phyloP scores from a whole-genome alignment of 2,888 invertebrate species.

The Cryptophagus acutangulus region DNA sequence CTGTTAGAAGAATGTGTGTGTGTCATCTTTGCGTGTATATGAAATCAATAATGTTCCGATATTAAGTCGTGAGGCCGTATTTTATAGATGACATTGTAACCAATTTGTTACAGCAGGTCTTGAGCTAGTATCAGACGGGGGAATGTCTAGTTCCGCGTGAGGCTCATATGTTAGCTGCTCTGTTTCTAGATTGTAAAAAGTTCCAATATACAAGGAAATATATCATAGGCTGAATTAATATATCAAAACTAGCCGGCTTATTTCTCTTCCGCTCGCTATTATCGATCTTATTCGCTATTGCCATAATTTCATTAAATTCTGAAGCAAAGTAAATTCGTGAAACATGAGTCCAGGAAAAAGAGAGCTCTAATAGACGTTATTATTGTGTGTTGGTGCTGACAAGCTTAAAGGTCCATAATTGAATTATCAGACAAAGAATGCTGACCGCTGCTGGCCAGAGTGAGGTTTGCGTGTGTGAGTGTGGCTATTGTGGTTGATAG shows the following conservation, averaged over 20 bases:
- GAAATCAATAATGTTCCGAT: too few species aligned
- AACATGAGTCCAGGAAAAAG: too few species aligned
- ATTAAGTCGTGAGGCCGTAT: constrained; percentile 34
- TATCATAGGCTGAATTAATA: constrained; percentile 18
- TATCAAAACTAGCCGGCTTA: too few species aligned
- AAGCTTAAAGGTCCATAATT: constrained; percentile 41
- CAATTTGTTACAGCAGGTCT: constrained; percentile 35
- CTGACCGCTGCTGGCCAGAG: constrained; percentile 42
- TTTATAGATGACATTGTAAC: constrained; percentile 35
- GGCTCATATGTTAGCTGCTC: constrained; percentile 34
- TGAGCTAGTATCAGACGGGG: constrained; percentile 17
- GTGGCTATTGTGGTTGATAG: constrained; percentile 2
- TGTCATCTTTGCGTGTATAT: too few species aligned
- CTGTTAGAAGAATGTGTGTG: too few species aligned
- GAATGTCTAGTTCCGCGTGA: constrained; percentile 21
- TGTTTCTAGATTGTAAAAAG: constrained; percentile 26
- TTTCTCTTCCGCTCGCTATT: too few species aligned
- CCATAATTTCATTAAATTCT: too few species aligned
- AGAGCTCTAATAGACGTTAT: too few species aligned
- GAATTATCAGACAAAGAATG: constrained; percentile 46
- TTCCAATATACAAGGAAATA: constrained; percentile 30
- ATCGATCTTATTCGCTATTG: too few species aligned
- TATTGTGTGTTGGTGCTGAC: constrained; percentile 18
- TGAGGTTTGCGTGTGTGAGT: too few species aligned
- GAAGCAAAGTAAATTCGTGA: too few species aligned